Base-by-base conservation (phyloP, 2,113 vertebrate species). In the Limanda limanda region DNA sequence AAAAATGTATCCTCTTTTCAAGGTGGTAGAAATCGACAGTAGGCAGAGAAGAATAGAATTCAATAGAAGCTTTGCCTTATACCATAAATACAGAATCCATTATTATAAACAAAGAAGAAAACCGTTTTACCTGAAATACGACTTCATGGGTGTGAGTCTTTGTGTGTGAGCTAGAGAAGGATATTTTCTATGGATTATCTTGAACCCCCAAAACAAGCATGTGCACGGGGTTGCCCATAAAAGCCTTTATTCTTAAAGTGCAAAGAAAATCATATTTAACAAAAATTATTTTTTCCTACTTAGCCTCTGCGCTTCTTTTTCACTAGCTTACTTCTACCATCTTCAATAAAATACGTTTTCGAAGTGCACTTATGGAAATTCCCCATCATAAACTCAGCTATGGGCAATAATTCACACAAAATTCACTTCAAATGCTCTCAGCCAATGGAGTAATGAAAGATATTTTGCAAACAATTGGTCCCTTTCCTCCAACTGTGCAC, bases 391-490 rank as follows among this genome's bases (percentile, higher is more conserved):
- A 87, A 86, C 72, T 84, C 78, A 60, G 71, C 81, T 68, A 69
- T 81, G 76, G 71, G 78, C 77, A 80, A 83, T 86, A 82, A 85
- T 88, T 88, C 85, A 79, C 59, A 76, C 76, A 79, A 85, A 85
- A 88, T 78, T 78, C 51, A 47, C 72, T 82, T 81, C 56, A 80
- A 81, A 88, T 75, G 83, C 83, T 85, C 70, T 76, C 77, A 77
- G 76, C 76, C 81, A 79, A 86, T 74, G 68, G 81, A 88, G 75
- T 77, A 91, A 89, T 86, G 78, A 81, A 86, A 81, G 74, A 74
- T 82, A 80, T 89, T 92, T 91, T 88, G 79, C 84, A 85, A 89
- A 89, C 83, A 89, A 89, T 83, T 81, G 80, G 64, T 75, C 78
- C 76, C 80, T 89, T 71, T 83, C 69, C 71, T 76, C 84, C 80